These are phyloP conservation scores for Hymenochirus boettgeri DNA, from an alignment of 2,113 vertebrate species.

Conservation along the genomic window DNA sequence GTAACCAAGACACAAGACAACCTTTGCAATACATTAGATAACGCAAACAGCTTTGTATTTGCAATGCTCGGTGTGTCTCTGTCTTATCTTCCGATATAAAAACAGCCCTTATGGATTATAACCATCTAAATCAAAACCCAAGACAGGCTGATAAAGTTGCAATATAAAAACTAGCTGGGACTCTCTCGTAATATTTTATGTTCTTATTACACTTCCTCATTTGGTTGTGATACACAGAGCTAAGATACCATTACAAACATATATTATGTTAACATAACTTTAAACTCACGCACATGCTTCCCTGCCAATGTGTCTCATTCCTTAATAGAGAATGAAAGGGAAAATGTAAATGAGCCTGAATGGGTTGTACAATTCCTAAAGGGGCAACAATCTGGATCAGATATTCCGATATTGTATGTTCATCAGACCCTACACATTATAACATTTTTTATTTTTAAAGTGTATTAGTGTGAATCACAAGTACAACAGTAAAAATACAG, in stretches of 20 bases:
- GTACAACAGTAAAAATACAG: too few species aligned
- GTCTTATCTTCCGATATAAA: constrained; percentile 31
- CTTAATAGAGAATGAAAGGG: too few species aligned
- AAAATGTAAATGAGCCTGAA: too few species aligned
- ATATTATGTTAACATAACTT: constrained; percentile 38
- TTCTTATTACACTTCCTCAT: constrained; percentile 43
- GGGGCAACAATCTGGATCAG: too few species aligned
- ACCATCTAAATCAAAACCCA: constrained; percentile 38
- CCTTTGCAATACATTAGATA: too few species aligned
- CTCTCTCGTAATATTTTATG: constrained; percentile 43
- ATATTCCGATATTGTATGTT: too few species aligned
- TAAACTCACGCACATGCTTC: constrained; percentile 34
- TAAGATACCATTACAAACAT: constrained; percentile 42
- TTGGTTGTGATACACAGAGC: constrained; percentile 40
- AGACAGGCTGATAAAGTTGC: constrained; percentile 39
- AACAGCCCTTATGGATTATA: constrained; percentile 32
- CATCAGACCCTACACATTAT: too few species aligned
- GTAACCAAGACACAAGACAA: too few species aligned
- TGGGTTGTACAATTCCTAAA: too few species aligned
- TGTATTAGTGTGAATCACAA: too few species aligned
- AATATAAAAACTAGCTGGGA: constrained; percentile 39
- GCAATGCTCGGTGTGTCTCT: constrained; percentile 26
- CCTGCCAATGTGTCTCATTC: constrained; percentile 24
- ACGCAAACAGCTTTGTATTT: constrained; percentile 7
- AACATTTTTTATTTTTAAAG: too few species aligned